Evolutionary conservation across 2,113 vertebrate genomes (phyloP), one percentile per base, ranked within the genome.

Genomic region (Urocynchramus pylzowi): DNA sequence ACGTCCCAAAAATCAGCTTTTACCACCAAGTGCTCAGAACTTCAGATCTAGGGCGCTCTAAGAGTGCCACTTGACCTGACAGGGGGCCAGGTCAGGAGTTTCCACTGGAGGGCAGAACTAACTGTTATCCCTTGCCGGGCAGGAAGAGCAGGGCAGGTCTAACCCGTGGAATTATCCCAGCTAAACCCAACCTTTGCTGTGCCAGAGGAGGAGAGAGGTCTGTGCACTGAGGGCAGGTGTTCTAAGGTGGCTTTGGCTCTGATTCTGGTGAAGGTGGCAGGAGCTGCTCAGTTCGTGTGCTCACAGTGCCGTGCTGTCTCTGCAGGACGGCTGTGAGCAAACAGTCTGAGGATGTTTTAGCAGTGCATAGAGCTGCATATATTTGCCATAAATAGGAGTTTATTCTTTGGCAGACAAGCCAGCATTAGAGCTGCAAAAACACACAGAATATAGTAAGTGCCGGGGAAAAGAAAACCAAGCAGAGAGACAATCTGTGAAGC

Each of bases 351-450:
- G 88, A 92, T 97, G 95, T 95, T 95, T 89, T 73, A 92, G 88
- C 93, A 95, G 92, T 49, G 92, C 93, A 94, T 57, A 90, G 71
- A 96, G 93, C 95, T 95, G 96, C 92, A 96, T 94, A 84, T 75
- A 96, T 96, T 96, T 96, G 65, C 96, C 95, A 96, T 92, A 96
- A 97, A 96, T 95, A 96, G 96, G 88, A 96, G 85, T 93, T 95
- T 97, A 95, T 90, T 95, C 96, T 95, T 95, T 96, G 93, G 94
- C 94, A 97, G 95, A 96, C 94, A 81, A 93, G 75, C 85, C 52
- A 91, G 95, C 90, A 91, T 93, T 88, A 94, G 92, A 91, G 85
- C 81, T 93, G 92, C 80, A 93, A 84, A 96, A 93, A 80, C 85
- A 94, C 73, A 77, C 11, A 53, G 85, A 93, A 75, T 90, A 92